Evolutionary conservation across 1,140 invertebrate genomes (phyloP).

Genomic region (Zaprionus capensis): DNA sequence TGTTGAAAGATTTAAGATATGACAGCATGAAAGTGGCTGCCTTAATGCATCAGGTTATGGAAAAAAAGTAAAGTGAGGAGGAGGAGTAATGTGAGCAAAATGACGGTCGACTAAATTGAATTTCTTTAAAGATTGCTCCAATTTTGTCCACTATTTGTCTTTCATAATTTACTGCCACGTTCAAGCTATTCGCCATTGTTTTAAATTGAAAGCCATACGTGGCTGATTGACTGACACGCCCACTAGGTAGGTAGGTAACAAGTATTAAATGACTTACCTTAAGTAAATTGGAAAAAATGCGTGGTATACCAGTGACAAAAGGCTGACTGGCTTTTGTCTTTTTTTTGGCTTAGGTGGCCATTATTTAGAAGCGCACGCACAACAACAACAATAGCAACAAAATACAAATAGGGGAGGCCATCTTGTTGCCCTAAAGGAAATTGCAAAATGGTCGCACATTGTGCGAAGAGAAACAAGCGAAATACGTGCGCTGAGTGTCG

Average conservation of each 20-base stretch:
- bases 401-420: slow-evolving; percentile 39
- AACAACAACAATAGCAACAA: slow-evolving; percentile 45
- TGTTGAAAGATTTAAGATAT: slow-evolving; percentile 23
- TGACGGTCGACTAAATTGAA: neutral
- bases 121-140: neutral
- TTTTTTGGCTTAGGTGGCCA: slow-evolving; percentile 50
- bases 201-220: neutral
- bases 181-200: slow-evolving; percentile 9
- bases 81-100: neutral
- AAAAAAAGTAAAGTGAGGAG: slow-evolving; percentile 1
- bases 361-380: slow-evolving; percentile 71
- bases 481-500: slow-evolving; percentile 56
- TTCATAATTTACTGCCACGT: neutral
- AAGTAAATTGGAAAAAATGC: slow-evolving; percentile 50
- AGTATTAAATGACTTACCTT: slow-evolving; percentile 14
- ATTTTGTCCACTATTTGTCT: neutral
- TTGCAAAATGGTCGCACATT: slow-evolving; percentile 54
- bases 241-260: slow-evolving; percentile 34
- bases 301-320: slow-evolving; percentile 47
- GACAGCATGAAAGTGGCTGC: slow-evolving; percentile 26
- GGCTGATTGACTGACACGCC: slow-evolving; percentile 55
- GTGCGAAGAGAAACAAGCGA: slow-evolving; percentile 47
- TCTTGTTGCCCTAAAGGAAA: slow-evolving; percentile 25
- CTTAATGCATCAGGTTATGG: neutral
- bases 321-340: slow-evolving; percentile 43